These are phyloP conservation scores for Hydraecia micacea DNA, from an alignment of 2,888 invertebrate genomes.

Conservation along the genomic window DNA sequence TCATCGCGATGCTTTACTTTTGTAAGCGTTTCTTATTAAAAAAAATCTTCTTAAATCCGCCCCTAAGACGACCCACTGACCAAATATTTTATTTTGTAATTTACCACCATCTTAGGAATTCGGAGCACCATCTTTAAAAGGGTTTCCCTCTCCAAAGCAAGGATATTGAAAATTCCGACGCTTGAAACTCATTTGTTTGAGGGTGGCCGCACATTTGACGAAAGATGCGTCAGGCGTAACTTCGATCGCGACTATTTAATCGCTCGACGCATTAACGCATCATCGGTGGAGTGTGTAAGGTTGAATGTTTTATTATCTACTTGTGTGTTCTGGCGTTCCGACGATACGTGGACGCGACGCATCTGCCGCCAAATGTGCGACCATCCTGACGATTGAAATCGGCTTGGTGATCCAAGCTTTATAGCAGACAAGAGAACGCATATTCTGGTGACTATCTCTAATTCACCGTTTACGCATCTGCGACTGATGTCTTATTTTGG, in stretches of 20 bases:
- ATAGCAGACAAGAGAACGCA: no score
- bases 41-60: no score
- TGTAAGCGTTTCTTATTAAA: neutral
- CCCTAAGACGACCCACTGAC: no score
- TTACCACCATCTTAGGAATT: neutral
- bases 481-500: neutral
- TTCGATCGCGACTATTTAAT: neutral
- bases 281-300: neutral
- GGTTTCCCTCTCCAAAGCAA: neutral
- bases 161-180: neutral
- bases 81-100: neutral
- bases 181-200: neutral
- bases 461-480: neutral
- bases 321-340: neutral
- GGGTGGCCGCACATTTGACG: neutral
- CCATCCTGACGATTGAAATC: no score
- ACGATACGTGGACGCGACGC: no score
- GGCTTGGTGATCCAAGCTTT: neutral
- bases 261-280: neutral
- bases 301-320: neutral
- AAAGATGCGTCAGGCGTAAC: neutral
- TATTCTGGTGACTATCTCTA: neutral
- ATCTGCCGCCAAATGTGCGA: no score
- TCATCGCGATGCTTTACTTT: neutral
- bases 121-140: neutral